Conservation (phyloP, 2,888 invertebrate genomes). For the Abrostola triplasia region DNA sequence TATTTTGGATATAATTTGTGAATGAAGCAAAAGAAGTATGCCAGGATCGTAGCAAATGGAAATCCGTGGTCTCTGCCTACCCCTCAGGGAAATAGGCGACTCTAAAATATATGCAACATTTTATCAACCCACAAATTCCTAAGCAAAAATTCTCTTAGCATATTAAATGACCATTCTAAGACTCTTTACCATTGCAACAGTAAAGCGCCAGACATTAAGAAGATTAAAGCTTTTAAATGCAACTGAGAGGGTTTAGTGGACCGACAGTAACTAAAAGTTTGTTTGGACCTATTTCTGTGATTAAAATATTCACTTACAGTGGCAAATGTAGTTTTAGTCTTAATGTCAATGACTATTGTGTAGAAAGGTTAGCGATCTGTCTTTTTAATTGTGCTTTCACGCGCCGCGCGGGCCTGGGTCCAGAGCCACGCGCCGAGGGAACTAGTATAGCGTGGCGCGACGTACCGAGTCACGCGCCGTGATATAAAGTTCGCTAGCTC, state of each 20-base stretch:
- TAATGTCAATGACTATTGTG: background rate
- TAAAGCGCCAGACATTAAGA: background rate
- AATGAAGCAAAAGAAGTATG: too few species aligned
- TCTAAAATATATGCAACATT: background rate
- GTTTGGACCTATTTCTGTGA: background rate
- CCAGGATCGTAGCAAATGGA: too few species aligned
- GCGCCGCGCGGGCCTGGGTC: too few species aligned
- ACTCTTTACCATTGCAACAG: background rate
- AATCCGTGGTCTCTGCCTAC: too few species aligned
- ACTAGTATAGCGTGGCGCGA: too few species aligned
- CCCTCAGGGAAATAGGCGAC: too few species aligned
- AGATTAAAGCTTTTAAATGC: slow-evolving; percentile 1
- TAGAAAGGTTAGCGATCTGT: background rate
- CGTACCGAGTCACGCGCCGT: too few species aligned
- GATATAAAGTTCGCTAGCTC: too few species aligned
- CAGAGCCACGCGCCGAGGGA: too few species aligned
- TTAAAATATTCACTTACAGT: slow-evolving; percentile 1
- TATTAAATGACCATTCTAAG: slow-evolving; percentile 1
- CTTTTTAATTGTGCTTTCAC: too few species aligned
- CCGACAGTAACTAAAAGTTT: background rate
- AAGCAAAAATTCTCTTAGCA: background rate
- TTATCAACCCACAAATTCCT: background rate
- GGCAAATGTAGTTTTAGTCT: background rate
- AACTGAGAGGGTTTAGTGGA: background rate
- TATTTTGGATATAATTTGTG: too few species aligned